Evolutionary conservation across 2,888 invertebrate species (phyloP).

Genomic region (Portevinia maculata): DNA sequence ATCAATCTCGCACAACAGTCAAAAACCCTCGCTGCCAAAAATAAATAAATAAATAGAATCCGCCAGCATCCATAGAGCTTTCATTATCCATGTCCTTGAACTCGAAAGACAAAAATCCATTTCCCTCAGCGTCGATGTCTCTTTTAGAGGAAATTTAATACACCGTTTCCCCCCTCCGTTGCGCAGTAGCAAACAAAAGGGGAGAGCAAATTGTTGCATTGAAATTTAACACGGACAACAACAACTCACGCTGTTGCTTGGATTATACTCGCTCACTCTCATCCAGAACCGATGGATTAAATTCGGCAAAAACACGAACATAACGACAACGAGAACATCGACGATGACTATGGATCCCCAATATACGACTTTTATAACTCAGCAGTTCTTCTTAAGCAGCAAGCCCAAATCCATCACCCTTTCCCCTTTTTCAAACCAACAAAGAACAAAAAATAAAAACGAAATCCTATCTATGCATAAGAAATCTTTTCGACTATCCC

Average conservation of each 20-base stretch:
- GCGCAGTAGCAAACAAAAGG: neutral
- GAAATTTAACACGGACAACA: slow-evolving; percentile 68
- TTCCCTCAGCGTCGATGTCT: slow-evolving; percentile 7
- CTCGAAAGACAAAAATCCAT: slow-evolving; percentile 57
- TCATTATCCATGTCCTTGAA: slow-evolving; percentile 61
- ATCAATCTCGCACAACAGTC: too few relatives aligned
- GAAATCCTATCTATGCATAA: slow-evolving; percentile 59
- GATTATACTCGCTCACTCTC: slow-evolving; percentile 67
- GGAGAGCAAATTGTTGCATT: slow-evolving; percentile 47
- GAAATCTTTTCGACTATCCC: slow-evolving; percentile 47
- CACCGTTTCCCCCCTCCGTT: slow-evolving; percentile 11
- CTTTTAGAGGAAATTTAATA: slow-evolving; percentile 63
- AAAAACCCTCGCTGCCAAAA: neutral
- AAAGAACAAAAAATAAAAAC: slow-evolving; percentile 16
- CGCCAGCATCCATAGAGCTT: neutral
- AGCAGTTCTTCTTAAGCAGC: slow-evolving; percentile 66
- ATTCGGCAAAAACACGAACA: slow-evolving; percentile 56
- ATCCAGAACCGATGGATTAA: slow-evolving; percentile 66
- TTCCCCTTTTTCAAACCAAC: slow-evolving; percentile 23
- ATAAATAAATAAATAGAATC: neutral
- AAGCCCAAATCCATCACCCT: slow-evolving; percentile 71
- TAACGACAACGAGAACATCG: neutral
- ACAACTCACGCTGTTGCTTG: slow-evolving; percentile 68
- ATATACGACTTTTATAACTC: slow-evolving; percentile 31
- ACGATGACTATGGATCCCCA: slow-evolving; percentile 28